Evolutionary conservation across 2,888 invertebrate genomes (phyloP).

Genomic region (Stictocephala bisonia): DNA sequence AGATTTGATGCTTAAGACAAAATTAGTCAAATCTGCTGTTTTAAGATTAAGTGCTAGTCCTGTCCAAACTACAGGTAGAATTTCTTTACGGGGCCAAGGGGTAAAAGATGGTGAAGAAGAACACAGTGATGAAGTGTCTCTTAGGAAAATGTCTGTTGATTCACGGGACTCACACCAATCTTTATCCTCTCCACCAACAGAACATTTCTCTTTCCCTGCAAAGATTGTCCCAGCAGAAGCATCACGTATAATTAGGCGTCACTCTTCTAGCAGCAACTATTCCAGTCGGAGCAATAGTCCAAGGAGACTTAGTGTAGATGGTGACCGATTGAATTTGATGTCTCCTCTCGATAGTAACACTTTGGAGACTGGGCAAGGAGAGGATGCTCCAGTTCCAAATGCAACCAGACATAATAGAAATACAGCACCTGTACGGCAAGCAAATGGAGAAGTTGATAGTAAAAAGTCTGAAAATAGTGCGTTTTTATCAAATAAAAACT

Average conservation of each 20-base stretch:
- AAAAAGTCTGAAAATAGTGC: background rate
- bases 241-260: conserved; percentile 83
- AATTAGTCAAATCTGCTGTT: conserved; percentile 72
- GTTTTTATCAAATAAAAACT: too few relatives aligned
- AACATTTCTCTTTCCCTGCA: conserved; percentile 62
- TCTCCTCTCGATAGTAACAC: background rate
- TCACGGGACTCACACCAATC: conserved; percentile 53
- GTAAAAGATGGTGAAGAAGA: conserved; percentile 20
- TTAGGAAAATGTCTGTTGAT: conserved; percentile 55
- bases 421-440: background rate
- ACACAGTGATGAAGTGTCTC: background rate
- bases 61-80: conserved; percentile 23
- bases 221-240: conserved; percentile 73
- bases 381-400: background rate
- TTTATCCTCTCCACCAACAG: conserved; percentile 54
- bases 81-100: conserved; percentile 38
- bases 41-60: conserved; percentile 65
- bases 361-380: background rate
- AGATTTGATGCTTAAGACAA: conserved; percentile 69
- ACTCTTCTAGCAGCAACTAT: conserved; percentile 75
- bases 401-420: background rate
- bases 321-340: background rate
- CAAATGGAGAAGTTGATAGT: background rate
- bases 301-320: conserved; percentile 50
- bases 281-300: conserved; percentile 57